phyloP scores from a whole-genome alignment of 2,113 vertebrate genomes.

The Guaruba guarouba region DNA sequence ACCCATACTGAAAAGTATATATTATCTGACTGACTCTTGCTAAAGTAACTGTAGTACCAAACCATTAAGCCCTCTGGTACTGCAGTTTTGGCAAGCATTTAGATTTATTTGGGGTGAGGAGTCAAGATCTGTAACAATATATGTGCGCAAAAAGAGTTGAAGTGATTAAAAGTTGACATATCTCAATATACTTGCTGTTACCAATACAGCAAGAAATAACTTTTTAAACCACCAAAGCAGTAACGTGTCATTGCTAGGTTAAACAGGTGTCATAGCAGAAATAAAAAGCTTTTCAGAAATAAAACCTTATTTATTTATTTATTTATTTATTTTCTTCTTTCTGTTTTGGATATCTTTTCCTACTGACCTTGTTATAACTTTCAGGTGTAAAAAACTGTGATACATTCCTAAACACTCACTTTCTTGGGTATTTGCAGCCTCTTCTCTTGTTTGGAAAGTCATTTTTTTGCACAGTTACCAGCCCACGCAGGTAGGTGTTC shows the following conservation, averaged over 20 bases:
- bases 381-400: neutral
- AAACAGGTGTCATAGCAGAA: neutral
- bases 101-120: neutral
- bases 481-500: neutral
- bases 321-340: neutral
- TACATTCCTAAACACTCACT: neutral
- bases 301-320: neutral
- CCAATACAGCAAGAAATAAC: neutral
- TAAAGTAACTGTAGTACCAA: neutral
- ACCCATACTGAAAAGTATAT: neutral
- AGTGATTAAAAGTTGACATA: neutral
- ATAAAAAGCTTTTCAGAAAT: neutral
- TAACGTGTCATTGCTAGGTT: neutral
- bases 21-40: neutral
- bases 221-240: neutral
- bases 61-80: neutral
- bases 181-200: neutral
- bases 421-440: neutral
- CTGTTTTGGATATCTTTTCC: neutral
- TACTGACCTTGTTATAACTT: neutral
- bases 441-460: neutral
- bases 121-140: neutral
- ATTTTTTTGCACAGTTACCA: neutral
- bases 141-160: neutral
- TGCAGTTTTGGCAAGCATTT: neutral